phyloP scores from a whole-genome alignment of 2,113 vertebrate genomes.

The Gopherus flavomarginatus region DNA sequence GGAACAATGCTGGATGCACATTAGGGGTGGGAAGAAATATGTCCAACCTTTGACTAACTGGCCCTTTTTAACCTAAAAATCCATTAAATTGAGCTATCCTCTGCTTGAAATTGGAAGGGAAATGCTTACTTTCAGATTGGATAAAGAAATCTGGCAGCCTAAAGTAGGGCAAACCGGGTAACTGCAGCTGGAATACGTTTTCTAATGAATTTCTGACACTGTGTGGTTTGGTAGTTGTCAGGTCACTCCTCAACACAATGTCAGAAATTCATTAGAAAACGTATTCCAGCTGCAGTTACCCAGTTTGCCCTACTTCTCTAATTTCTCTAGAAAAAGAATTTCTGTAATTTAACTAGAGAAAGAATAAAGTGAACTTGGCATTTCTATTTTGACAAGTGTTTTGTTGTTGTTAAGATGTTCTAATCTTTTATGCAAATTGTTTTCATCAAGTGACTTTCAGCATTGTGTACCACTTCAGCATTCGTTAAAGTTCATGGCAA shows the following conservation, averaged over 20 bases:
- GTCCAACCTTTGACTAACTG: background rate
- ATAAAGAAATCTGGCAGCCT: background rate
- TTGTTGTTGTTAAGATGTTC: background rate
- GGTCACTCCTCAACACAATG: background rate
- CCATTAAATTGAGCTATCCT: background rate
- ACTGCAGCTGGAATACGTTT: fast-evolving
- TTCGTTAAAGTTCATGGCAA: background rate
- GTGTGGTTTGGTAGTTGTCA: background rate
- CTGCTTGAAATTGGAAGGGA: background rate
- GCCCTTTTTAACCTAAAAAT: background rate
- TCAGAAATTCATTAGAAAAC: no score
- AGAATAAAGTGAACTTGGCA: background rate
- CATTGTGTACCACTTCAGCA: background rate
- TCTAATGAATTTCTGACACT: background rate
- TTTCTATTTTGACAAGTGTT: background rate
- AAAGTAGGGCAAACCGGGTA: background rate
- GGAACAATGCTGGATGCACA: background rate
- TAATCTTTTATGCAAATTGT: background rate
- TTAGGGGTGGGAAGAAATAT: background rate
- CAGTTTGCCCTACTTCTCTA: no score
- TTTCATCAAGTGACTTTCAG: background rate
- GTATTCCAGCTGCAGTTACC: no score
- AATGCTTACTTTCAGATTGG: background rate
- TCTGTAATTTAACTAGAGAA: background rate
- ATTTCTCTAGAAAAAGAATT: no score